Evolutionary conservation across 2,797 vertebrate species (phyloP), one percentile per base, ranked within the genome.

Genomic region (Sebastes wilsoni): DNA sequence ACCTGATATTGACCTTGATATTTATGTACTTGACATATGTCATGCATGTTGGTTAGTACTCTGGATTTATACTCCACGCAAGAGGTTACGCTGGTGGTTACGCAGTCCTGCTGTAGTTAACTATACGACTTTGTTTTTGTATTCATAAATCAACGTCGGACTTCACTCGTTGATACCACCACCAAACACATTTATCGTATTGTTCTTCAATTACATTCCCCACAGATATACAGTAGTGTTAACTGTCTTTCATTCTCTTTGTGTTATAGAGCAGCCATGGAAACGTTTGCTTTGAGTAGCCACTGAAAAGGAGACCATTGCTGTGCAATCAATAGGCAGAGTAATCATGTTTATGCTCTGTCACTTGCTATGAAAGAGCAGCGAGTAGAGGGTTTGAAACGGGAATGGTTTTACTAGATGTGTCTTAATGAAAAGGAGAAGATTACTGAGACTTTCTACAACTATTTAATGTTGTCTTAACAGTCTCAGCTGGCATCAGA

Each of bases 311-410:
- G 3, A 65, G 58, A 65, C 34, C 42, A 18, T 11, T 11, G 28
- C 28, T 1, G 5, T 70, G 64, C 30, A 56, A 70, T 79, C 61
- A 75, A 25, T 67, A 72, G 28, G 34, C 4, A 5, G 67, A 52
- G 46, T 67, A 72, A 75, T 78, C 54, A 42, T 54, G 64, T 66
- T 79, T 10, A 61, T 72, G 42, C 64, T 52, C 2, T 22, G n/a
- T 61, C 27, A 32, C 28, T 73, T 30, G 38, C 20, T 32, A 49
- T 58, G 52, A 66, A 36, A 25, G 52, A 85, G 66, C 4, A 2
- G 30, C 4, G 1, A 69, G 59, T 32, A 60, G 52, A 30, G 30
- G 13, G 25, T 81, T 77, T 66, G 12, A 36, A 22, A 68, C 23
- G 8, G 23, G 7, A 73, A 70, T 18, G 23, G 14, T 13, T 60